Evolutionary conservation across 2,888 invertebrate genomes (phyloP), one percentile per base, ranked within the genome.

Genomic region (Heliconius ismenius): DNA sequence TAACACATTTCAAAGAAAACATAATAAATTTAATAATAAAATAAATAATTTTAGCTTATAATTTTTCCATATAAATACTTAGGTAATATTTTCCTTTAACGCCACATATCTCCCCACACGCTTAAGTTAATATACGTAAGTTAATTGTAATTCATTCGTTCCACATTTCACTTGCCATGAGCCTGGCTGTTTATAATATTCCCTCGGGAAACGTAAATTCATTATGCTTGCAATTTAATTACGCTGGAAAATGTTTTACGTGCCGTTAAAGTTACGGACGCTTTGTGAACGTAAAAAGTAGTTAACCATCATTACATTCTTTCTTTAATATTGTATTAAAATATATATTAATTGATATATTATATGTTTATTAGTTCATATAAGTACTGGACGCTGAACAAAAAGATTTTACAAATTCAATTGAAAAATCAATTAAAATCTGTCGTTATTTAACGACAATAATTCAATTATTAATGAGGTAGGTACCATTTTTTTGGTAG

Each of bases 171-270:
- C 75, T 74, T 63, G 39, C 74, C 73, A 75, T 73, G 78, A 75
- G 73, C 72, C 64, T 4, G 64, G 32, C 70, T 72, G 65, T 76
- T 77, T 76, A 77, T 70, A 79, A 75, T 75, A 76, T 83, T 83
- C 86, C 82, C 84, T 43, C 18, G 81, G 81, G 85, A 81, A 82
- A 82, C 82, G 82, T 87, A 85, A 86, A 86, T 89, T 90, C 86
- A 89, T 89, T 87, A 87, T 68, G 70, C 78, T 76, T 78, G 81
- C 82, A 81, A 81, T 80, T 82, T 82, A 82, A 80, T 82, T 80
- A 80, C 72, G 43, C 58, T 74, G 73, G 74, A 76, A 77, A 80
- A 76, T 76, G 76, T 75, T 78, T 80, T 80, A 78, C 76, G 63
- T 68, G 63, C 62, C 54, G 76, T 79, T 76, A 75, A 79, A 76